These are phyloP conservation scores for Pogonomyrmex barbatus DNA, from an alignment of 1,140 invertebrate species.

Conservation along the genomic window DNA sequence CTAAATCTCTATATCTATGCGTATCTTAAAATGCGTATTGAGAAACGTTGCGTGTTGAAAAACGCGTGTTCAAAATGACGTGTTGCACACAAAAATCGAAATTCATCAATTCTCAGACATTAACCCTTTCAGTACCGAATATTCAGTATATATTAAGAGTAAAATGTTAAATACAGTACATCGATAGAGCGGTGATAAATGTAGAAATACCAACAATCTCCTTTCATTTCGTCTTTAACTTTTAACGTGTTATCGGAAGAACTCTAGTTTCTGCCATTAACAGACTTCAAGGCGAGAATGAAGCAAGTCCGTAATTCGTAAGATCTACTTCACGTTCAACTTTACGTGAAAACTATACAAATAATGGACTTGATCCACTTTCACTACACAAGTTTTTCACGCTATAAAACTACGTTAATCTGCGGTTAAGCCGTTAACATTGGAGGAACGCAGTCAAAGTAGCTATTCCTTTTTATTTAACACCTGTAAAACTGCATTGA, in stretches of 20 bases:
- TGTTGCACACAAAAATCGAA: conserved; percentile 9
- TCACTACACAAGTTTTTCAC: not conserved
- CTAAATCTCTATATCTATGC: conserved; percentile 18
- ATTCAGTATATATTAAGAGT: conserved; percentile 21
- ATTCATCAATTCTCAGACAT: conserved; percentile 15
- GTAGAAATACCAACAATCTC: conserved; percentile 21
- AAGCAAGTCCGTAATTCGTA: not conserved
- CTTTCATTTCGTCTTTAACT: not conserved
- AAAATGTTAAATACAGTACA: conserved; percentile 28
- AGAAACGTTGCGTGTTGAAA: conserved; percentile 29
- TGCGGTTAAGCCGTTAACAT: conserved; percentile 3
- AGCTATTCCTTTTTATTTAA: not conserved
- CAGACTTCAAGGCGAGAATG: not conserved
- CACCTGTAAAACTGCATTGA: not conserved
- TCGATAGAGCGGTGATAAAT: conserved; percentile 9
- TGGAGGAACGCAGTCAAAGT: not conserved
- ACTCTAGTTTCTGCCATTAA: not conserved
- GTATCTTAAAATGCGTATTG: conserved; percentile 30
- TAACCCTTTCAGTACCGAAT: conserved; percentile 46
- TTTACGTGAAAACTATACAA: not conserved
- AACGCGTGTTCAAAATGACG: conserved; percentile 29
- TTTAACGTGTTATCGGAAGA: not conserved
- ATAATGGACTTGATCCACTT: not conserved
- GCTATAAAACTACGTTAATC: not conserved
- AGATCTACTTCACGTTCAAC: not conserved